A percentile compares a stretch with the other conserved stretches of the same genome.
Conservation (phyloP, 2,113 vertebrate species). For the Phylloscopus trochilus region DNA sequence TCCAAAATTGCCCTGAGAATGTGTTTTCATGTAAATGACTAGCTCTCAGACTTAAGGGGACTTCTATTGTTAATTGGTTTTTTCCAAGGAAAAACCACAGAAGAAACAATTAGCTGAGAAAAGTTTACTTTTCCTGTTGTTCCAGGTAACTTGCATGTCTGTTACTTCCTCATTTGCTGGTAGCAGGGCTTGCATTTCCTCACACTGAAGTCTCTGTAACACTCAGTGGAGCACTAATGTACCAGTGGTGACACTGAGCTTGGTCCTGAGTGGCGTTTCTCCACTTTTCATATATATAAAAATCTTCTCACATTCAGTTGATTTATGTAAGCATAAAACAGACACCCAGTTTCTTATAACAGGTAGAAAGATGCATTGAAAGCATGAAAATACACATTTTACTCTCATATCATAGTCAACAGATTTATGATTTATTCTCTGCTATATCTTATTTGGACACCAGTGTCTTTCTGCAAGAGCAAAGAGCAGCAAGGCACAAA, state of each 20-base stretch:
- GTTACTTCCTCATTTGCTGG: not conserved
- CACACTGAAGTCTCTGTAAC: not conserved
- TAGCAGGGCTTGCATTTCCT: not conserved
- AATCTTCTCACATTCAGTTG: not conserved
- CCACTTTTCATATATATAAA: not conserved
- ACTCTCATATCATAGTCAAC: not conserved
- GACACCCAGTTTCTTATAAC: not conserved
- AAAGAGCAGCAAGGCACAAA: not conserved
- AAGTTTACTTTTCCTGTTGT: not conserved
- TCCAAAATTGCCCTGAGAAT: not conserved
- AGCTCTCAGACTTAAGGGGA: not conserved
- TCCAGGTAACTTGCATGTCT: not conserved
- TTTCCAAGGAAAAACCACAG: not conserved
- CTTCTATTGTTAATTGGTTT: not conserved
- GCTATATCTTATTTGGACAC: not conserved
- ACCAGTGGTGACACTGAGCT: not conserved
- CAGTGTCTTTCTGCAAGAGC: not conserved
- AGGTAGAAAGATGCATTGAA: not conserved
- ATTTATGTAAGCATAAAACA: not conserved
- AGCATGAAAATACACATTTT: not conserved
- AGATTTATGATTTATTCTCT: not conserved
- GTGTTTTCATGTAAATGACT: not conserved
- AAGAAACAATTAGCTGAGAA: not conserved
- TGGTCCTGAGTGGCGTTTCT: not conserved
- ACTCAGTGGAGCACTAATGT: not conserved